Evolutionary conservation across 2,113 vertebrate genomes (phyloP), one percentile per base, ranked within the genome.

Genomic region (Takifugu flavidus): DNA sequence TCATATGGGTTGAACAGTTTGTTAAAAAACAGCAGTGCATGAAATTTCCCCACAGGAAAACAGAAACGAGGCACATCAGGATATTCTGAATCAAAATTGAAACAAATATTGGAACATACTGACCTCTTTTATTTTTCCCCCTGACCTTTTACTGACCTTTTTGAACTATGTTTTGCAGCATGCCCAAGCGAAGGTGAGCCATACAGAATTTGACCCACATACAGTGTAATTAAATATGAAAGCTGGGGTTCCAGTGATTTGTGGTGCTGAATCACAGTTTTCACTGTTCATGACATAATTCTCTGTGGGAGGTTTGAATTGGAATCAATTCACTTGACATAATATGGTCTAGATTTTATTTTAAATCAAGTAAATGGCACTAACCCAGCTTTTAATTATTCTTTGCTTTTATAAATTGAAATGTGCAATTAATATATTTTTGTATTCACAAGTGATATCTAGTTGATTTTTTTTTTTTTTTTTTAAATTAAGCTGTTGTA

Each of bases 101-200:
- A 45, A 45, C 44, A 45, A 15, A 45, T 15, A 45, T 45, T 15
- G 3, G 4, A 14, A 15, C 14, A 45, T 45, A 45, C 34, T 45
- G 44, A 45, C 14, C 13, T 14, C 20, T 20, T 20, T 20, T 1
- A 20, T 20, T 20, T 20, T 20, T 20, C 20, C 20, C 20, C 20
- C 20, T 20, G 20, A 20, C 20, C 20, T 20, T 20, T 20, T 45
- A 45, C 34, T 45, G 44, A 45, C 14, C 13, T 14, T 45, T 45
- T 45, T 45, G 2, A 45, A 45, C 14, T 45, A 1, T 14, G 44
- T 75, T n/a, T 50, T 65, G 20, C 10, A 67, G 65, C 63, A 80
- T 71, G 65, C 59, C 62, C 53, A 83, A 75, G 39, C 49, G 31
- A 66, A 76, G 70, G 75, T 78, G 70, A 84, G 81, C 53, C 26